These are phyloP conservation scores for Protomyctophum bolini DNA, from an alignment of 2,113 vertebrate genomes.

Conservation along the genomic window DNA sequence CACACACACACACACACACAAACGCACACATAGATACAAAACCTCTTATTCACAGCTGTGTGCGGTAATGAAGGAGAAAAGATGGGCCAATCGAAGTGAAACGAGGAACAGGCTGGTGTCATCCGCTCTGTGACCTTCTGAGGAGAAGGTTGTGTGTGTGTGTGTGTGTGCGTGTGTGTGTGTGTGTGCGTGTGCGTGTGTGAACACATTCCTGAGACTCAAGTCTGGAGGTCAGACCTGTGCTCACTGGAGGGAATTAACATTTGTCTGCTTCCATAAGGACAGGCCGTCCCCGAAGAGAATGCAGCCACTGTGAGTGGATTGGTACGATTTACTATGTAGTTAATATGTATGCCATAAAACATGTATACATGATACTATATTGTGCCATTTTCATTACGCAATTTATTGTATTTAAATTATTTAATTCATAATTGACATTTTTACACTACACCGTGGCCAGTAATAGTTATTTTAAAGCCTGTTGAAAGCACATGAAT, in stretches of 20 bases:
- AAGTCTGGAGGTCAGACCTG: constrained; percentile 79
- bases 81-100: constrained; percentile 78
- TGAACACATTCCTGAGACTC: constrained; percentile 58
- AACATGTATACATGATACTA: background rate
- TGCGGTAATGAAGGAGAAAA: constrained; percentile 82
- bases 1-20: constrained; percentile 64
- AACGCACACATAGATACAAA: constrained; percentile 66
- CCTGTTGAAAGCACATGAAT: background rate
- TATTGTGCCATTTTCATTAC: background rate
- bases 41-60: constrained; percentile 86
- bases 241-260: constrained; percentile 79
- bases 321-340: constrained; percentile 38
- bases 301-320: constrained; percentile 61
- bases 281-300: constrained; percentile 73
- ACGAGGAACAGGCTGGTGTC: constrained; percentile 73
- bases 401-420: constrained; percentile 13
- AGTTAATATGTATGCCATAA: constrained; percentile 42
- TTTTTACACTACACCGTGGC: background rate
- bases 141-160: constrained; percentile 53
- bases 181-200: constrained; percentile 39
- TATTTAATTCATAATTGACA: too few species aligned
- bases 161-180: background rate
- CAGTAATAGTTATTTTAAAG: too few species aligned
- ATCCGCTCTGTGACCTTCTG: constrained; percentile 80
- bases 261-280: constrained; percentile 78